These are phyloP conservation scores for Manis crassicaudata DNA, from an alignment of 2,797 vertebrate genomes.

Conservation along the genomic window DNA sequence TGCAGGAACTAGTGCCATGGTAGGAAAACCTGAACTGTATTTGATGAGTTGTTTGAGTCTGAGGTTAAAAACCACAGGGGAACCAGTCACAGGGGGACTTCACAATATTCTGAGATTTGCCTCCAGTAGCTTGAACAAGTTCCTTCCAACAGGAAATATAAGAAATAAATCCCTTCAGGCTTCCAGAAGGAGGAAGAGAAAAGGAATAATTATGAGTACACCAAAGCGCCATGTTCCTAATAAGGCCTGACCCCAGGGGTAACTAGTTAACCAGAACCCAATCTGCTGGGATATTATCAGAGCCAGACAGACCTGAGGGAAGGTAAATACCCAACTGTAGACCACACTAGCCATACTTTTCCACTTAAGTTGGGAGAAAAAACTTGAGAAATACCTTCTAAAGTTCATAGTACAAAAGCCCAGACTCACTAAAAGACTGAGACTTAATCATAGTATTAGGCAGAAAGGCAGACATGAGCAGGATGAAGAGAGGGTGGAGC, in stretches of 20 bases:
- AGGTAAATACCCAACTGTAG: neutral
- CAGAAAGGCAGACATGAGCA: too few relatives aligned
- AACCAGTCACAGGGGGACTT: neutral
- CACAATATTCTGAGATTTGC: neutral
- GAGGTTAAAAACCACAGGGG: neutral
- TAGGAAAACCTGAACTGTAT: neutral
- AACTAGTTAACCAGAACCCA: too few relatives aligned
- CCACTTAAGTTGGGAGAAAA: too few relatives aligned
- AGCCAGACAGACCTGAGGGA: too few relatives aligned
- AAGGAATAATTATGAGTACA: neutral
- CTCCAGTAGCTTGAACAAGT: too few relatives aligned
- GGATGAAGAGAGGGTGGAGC: too few relatives aligned
- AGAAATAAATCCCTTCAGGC: neutral
- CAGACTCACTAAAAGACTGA: neutral
- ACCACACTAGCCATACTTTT: neutral
- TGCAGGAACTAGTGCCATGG: neutral
- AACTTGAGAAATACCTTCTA: neutral
- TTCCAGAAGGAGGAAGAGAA: neutral
- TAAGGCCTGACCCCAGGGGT: neutral
- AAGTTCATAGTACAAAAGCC: neutral
- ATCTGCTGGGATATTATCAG: neutral
- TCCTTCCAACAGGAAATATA: neutral
- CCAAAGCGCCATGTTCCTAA: neutral
- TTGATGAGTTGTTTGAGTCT: neutral
- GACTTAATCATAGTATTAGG: neutral